These are phyloP conservation scores for Acromyrmex echinatior DNA, from an alignment of 1,140 invertebrate genomes.

Conservation along the genomic window DNA sequence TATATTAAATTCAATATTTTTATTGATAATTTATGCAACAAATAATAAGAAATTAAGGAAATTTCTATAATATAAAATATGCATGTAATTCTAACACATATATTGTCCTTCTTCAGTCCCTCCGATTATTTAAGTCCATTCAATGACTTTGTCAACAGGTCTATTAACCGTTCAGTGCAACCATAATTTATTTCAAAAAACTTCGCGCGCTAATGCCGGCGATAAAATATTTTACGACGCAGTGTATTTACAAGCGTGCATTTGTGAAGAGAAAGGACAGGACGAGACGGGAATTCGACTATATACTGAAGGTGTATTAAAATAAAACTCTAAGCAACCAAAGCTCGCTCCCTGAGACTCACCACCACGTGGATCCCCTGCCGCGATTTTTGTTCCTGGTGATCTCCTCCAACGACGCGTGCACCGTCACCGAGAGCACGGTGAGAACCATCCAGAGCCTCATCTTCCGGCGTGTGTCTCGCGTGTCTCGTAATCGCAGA, in stretches of 20 bases:
- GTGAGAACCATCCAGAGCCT: conserved; percentile 82
- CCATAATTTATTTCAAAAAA: conserved; percentile 40
- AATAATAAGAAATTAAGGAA: neutral
- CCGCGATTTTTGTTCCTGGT: conserved; percentile 86
- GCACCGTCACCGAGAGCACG: conserved; percentile 79
- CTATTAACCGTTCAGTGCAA: conserved; percentile 40
- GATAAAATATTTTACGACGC: conserved; percentile 50
- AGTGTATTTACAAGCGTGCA: conserved; percentile 28
- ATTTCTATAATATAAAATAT: neutral
- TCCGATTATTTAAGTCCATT: conserved; percentile 7
- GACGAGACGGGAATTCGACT: neutral
- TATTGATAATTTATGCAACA: neutral
- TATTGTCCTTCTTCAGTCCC: neutral
- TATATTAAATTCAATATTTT: neutral
- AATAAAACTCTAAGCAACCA: neutral
- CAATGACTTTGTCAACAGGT: conserved; percentile 51
- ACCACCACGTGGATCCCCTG: conserved; percentile 88
- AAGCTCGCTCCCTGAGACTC: conserved; percentile 70
- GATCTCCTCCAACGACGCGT: conserved; percentile 80
- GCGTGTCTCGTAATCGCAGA: conserved; percentile 18
- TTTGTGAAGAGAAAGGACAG: neutral
- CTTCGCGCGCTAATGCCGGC: conserved; percentile 25
- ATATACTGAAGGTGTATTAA: conserved; percentile 2
- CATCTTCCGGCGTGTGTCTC: conserved; percentile 73
- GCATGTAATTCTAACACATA: neutral